A percentile compares a stretch with the other conserved stretches of the same genome.
phyloP scores from a whole-genome alignment of 2,888 invertebrate species.

The Phalera bucephala region DNA sequence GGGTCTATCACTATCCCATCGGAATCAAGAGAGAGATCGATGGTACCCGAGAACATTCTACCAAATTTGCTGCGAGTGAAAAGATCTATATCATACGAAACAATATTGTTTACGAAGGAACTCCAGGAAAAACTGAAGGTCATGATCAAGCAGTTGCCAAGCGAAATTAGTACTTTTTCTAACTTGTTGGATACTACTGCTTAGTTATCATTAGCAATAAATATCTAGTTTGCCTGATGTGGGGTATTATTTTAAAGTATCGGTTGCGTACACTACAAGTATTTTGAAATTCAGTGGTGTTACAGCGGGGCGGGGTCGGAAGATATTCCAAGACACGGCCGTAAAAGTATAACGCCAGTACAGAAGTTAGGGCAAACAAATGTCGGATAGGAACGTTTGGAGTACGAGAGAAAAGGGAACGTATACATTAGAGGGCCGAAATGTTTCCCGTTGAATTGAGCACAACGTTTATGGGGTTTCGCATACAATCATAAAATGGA shows the following conservation, averaged over 20 bases:
- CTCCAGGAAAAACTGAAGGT: constrained; percentile 53
- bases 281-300: constrained; percentile 55
- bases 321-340: constrained; percentile 60
- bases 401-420: constrained; percentile 43
- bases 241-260: constrained; percentile 32
- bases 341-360: constrained; percentile 67
- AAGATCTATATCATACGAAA: constrained; percentile 64
- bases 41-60: constrained; percentile 34
- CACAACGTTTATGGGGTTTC: constrained; percentile 31
- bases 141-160: constrained; percentile 43
- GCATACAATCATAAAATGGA: constrained; percentile 24
- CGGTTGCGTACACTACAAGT: constrained; percentile 36
- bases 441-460: constrained; percentile 43
- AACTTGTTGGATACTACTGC: constrained; percentile 38
- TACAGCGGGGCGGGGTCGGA: constrained; percentile 43
- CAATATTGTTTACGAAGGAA: constrained; percentile 56
- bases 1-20: constrained; percentile 19
- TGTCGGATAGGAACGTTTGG: constrained; percentile 53
- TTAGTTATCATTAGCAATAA: constrained; percentile 27
- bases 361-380: constrained; percentile 53
- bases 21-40: constrained; percentile 18
- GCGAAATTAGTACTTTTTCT: constrained; percentile 35
- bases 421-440: constrained; percentile 38
- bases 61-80: constrained; percentile 56
- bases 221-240: constrained; percentile 34